Base-by-base conservation (phyloP, 2,113 vertebrate genomes). In the Nibea albiflora region DNA sequence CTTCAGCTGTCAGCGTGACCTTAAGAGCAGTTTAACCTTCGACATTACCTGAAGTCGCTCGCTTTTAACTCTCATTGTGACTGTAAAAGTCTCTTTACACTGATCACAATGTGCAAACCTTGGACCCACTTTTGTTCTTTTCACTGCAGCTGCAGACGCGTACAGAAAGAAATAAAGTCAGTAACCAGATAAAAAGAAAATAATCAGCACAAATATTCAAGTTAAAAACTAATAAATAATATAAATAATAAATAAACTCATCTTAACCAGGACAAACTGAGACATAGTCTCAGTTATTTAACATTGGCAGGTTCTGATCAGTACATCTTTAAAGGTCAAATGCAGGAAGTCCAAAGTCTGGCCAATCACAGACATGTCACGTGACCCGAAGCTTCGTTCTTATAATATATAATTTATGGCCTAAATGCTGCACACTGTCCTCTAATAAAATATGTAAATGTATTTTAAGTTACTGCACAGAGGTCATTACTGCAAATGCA, bases 51-150 rank as follows among this genome's bases (percentile, higher is more conserved):
- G 14, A 22, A 54, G 19, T 70, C 10, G n/a, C 60, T 49, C 35
- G 44, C 42, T 81, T 12, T 56, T 19, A 54, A 42, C 39, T 78
- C 31, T 47, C 3, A 58, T 77, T 9, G 49, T 42, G 28, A 52
- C 15, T 26, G 5, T 50, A 16, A n/a, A 49, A 24, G 12, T 5
- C 20, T 5, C 49, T 35, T 35, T 35, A 35, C 31, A 35, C 31
- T 1, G 7, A 28, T 58, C 12, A 78, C 10, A 39, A 24, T 56
- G 39, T 71, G 31, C 9, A 64, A 47, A 39, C 31, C 31, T 35
- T 35, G 31, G 31, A 35, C 31, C 31, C 6, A 35, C 31, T 35
- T 35, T 35, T 35, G 31, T 35, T 7, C 1, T 1, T 31, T 31
- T 31, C 31, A 5, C 31, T 31, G 31, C 31, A 31, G 31, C 31